Base-by-base conservation (phyloP, 2,113 vertebrate species). In the Gorsachius goisagi region DNA sequence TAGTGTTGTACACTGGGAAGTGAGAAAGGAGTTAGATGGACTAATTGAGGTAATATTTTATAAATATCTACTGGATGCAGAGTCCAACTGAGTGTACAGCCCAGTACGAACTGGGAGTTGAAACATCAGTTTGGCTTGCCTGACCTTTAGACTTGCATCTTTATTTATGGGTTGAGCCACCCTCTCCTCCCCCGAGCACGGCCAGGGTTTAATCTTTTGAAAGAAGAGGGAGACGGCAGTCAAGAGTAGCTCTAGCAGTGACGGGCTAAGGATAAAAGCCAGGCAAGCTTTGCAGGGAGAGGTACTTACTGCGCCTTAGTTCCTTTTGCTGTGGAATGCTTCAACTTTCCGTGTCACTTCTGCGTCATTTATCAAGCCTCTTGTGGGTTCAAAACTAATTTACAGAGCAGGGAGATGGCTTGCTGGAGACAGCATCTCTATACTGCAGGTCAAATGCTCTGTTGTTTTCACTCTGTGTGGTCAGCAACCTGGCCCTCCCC, bases 121-220 rank as follows among this genome's bases (percentile, higher is more conserved):
- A 89, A 94, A 88, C 19, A 75, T 19, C 80, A 47, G 22, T 56
- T 76, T 49, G 72, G 72, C 59, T 92, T 89, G 33, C 67, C 26
- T 52, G 58, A 90, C 75, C 67, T 94, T 87, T 85, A 78, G n/a
- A n/a, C 47, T 95, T 4, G 1, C 13, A 52, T 69, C 67, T 86
- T 92, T 88, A 59, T 90, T 93, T 90, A 69, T 69, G 82, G n/a
- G 80, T 83, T 69, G 63, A 92, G 73, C 39, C 60, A 88, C 24
- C 24, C 33, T 76, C 41, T 47, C n/a, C 39, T 78, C 19, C 50
- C 33, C 27, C 0, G 1, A 67, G 37, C 9, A 32, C 1, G 8
- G 50, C 30, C 68, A 89, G 55, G 55, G 18, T 73, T 93, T 81
- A 90, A 63, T 83, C 45, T n/a, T 24, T 64, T 77, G 37, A 83